Conservation (phyloP, 1,140 invertebrate genomes). For the Neoseiulus cucumeris region DNA sequence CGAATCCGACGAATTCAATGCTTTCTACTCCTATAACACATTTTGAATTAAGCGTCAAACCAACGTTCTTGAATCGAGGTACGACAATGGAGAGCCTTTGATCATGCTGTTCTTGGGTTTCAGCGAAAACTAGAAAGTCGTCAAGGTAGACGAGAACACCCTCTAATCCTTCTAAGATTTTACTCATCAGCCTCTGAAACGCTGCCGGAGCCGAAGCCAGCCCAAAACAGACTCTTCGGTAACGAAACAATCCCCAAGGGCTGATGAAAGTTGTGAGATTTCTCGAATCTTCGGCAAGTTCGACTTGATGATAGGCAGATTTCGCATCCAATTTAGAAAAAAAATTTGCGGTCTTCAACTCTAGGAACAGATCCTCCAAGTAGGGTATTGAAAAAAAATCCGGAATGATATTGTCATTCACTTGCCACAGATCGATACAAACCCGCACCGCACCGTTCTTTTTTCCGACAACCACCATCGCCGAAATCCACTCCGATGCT, state of each 20-base stretch:
- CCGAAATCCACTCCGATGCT: neutral
- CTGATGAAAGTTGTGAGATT: neutral
- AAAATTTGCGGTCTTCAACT: neutral
- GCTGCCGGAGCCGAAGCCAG: constrained; percentile 16
- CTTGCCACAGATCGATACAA: constrained; percentile 3
- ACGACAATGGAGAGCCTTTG: constrained; percentile 12
- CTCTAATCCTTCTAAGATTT: constrained; percentile 6
- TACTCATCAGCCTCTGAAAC: constrained; percentile 16
- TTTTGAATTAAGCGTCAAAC: constrained; percentile 19
- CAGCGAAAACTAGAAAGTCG: constrained; percentile 16
- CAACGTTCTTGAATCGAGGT: constrained; percentile 10
- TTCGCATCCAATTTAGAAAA: constrained; percentile 13
- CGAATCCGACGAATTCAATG: constrained; percentile 10
- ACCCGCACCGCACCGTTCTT: neutral
- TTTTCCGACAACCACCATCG: constrained; percentile 10
- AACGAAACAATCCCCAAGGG: constrained; percentile 15
- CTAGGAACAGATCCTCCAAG: neutral
- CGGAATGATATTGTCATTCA: constrained; percentile 5
- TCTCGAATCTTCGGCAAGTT: neutral
- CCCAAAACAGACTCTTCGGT: constrained; percentile 19
- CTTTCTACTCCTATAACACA: constrained; percentile 3
- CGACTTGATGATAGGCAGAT: constrained; percentile 14
- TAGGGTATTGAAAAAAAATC: constrained; percentile 11
- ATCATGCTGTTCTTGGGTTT: constrained; percentile 13
- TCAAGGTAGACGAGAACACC: constrained; percentile 15